Evolutionary conservation across 2,797 vertebrate species (phyloP).

Genomic region (Mormyrops boulengeri): DNA sequence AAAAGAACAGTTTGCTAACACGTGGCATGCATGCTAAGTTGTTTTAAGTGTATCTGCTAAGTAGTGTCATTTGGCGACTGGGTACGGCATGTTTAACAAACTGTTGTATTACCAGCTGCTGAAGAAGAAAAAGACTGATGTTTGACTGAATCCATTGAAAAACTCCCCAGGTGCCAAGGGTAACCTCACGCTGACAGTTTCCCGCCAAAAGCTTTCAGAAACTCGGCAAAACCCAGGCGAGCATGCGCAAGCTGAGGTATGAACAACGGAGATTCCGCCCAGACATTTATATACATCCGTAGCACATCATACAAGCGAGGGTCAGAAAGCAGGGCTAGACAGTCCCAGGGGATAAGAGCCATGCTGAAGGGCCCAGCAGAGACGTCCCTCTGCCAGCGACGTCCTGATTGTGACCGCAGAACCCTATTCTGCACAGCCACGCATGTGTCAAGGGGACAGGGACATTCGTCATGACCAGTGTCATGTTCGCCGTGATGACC

Average conservation of each 20-base stretch:
- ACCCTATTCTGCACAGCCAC: background rate
- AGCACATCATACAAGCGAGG: background rate
- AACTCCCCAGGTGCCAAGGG: background rate
- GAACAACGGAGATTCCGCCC: background rate
- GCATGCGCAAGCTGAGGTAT: background rate
- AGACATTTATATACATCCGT: background rate
- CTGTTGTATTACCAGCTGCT: background rate
- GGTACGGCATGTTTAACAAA: background rate
- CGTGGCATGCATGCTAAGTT: background rate
- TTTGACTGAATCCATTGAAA: background rate
- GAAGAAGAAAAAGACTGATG: background rate
- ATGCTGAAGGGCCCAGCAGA: background rate
- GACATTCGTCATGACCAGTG: background rate
- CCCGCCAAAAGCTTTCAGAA: background rate
- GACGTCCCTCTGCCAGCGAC: background rate
- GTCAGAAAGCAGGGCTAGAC: background rate
- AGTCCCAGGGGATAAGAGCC: background rate
- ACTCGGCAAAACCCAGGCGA: background rate
- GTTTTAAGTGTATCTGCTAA: background rate
- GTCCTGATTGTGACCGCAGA: background rate
- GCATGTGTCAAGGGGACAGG: background rate
- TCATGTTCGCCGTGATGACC: background rate
- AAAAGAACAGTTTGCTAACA: background rate
- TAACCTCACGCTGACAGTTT: background rate
- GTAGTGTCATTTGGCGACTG: background rate